Percentiles rank a stretch among this genome's conserved stretches.
phyloP scores from a whole-genome alignment of 1,140 invertebrate genomes.

The Brachionus angularis region DNA sequence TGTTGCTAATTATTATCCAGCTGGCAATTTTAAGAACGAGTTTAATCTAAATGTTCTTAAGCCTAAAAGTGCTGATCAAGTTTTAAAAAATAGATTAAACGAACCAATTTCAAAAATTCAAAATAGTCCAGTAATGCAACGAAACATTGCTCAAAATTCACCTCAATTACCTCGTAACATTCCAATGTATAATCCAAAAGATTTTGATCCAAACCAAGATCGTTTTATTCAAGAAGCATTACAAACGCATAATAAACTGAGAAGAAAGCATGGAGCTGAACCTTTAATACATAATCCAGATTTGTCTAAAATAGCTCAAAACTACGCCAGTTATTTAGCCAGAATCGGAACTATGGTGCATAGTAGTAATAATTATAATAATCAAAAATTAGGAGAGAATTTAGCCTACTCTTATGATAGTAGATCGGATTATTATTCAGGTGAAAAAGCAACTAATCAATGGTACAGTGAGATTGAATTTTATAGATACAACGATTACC shows the following conservation, averaged over 20 bases:
- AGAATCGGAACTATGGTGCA: constrained; percentile 68
- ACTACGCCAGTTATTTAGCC: constrained; percentile 74
- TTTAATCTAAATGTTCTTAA: constrained; percentile 20
- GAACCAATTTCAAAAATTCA: background rate
- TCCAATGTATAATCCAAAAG: background rate
- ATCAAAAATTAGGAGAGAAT: constrained; percentile 2
- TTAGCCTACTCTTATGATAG: constrained; percentile 2
- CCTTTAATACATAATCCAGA: constrained; percentile 67
- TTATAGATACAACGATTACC: constrained; percentile 71
- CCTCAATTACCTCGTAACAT: background rate
- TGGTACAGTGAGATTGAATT: constrained; percentile 76
- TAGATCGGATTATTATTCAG: constrained; percentile 55
- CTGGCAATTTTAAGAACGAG: constrained; percentile 36
- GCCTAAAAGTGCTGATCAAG: background rate
- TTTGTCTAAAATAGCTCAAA: constrained; percentile 65
- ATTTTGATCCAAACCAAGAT: background rate
- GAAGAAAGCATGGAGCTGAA: constrained; percentile 68
- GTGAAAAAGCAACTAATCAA: constrained; percentile 75
- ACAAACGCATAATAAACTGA: constrained; percentile 72
- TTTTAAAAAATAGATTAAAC: too few relatives aligned
- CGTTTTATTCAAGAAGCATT: constrained; percentile 31
- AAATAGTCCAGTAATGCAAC: too few relatives aligned
- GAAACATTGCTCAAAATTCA: background rate
- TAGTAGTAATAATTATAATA: constrained; percentile 54
- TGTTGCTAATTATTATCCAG: constrained; percentile 38